Evolutionary conservation across 2,888 invertebrate species (phyloP), one percentile per base, ranked within the genome.

Genomic region (Stictocephala bisonia): DNA sequence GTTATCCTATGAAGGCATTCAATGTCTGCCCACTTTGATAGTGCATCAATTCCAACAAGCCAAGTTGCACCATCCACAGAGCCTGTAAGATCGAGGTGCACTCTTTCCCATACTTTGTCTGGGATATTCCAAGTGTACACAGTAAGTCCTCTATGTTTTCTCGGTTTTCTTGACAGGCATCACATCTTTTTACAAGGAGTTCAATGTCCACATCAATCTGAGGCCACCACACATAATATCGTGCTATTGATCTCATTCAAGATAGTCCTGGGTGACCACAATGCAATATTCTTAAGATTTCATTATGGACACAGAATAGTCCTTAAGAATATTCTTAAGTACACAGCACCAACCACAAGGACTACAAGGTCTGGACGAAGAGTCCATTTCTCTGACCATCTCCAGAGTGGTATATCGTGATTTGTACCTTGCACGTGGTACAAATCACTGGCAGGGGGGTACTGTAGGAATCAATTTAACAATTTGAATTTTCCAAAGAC

Each of bases 1-100:
- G 71, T 71, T 40, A 64, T 70, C 15, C 24, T 15, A 27, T 71
- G 7, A 11, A 71, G 48, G 13, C 60, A n/a, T 2, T 58, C 64
- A 13, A 72, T 41, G 40, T 67, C 72, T n/a, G 66, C 50, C 53
- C 66, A 67, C 27, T 72, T 72, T 2, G 50, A 48, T n/a, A n/a
- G n/a, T n/a, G n/a, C n/a, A n/a, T 72, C 66, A 53, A 72, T 53
- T 3, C 66, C 40, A 0, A 72, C 48, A 27, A 72, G 22, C 67
- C 66, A 68, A 31, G 24, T 40, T n/a, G 13, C 31, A 11, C 67
- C 40, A 48, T 27, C 11, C 3, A 72, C 18, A 13, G 72, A 66
- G 2, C 72, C 72, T 11, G 48, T 41, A n/a, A 66, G 18, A 50
- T 72, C 67, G 24, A 72, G 13, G 40, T 72, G 67, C 22, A 72